Base-by-base conservation (phyloP, 2,113 vertebrate genomes). In the Manacus vitellinus region DNA sequence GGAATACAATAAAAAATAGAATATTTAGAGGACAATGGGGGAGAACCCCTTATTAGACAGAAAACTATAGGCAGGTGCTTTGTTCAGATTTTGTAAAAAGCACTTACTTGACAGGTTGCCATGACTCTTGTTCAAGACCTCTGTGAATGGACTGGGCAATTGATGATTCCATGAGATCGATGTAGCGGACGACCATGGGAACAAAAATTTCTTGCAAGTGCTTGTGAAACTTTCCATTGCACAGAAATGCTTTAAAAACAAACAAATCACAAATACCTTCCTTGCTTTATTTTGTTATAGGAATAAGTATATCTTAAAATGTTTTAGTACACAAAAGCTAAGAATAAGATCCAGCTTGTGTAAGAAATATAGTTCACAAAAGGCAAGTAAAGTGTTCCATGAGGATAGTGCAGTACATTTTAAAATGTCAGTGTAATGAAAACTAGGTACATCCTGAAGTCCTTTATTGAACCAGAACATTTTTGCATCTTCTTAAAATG, bases 121-220 rank as follows among this genome's bases (percentile, higher is more conserved):
- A 99, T 8, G 99, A 99, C 95, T 99, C 99, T 97, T 99, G 99
- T 88, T 99, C 98, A 87, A 99, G 99, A 92, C 99, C 98, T 87
- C 99, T 99, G 98, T 99, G 99, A 98, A 99, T 98, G 85, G 99
- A 99, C 97, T 99, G 99, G 43, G 99, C 99, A 94, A 99, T 99
- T 90, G 99, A 99, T 5, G 99, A 99, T 97, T 99, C 99, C 99
- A 99, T 99, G 93, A 99, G 99, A 97, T 99, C 99, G 14, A 99
- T 99, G 97, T 99, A 99, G 96, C 99, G 99, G 73, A 99, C 97
- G 52, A 99, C 99, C 98, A 99, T 98, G 30, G 99, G 99, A 83
- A 99, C 97, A 97, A 99, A 99, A 94, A 98, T 97, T 78, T 99
- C 99, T 98, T 99, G 99, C 97, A 99, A 98, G 95, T 99, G 99